Conservation (phyloP, 2,888 invertebrate genomes). For the Drosophila quinaria region DNA sequence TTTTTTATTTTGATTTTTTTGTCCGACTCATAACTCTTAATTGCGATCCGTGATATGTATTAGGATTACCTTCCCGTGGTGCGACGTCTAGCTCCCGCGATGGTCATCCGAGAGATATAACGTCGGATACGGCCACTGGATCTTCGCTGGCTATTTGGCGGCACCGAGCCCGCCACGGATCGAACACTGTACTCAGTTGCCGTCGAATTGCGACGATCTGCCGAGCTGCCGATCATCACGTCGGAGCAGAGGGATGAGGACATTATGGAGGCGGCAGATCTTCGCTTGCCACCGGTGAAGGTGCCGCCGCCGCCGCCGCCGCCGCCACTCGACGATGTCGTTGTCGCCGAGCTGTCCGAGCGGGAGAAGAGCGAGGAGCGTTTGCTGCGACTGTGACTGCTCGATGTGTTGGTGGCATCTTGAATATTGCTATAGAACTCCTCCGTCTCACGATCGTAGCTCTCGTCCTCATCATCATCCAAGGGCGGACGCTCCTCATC, state of each 20-base stretch:
- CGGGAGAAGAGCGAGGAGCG: constrained; percentile 85
- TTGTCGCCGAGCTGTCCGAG: constrained; percentile 85
- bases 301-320: constrained; percentile 70
- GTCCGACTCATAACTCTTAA: too few species aligned
- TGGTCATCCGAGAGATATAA: constrained; percentile 85
- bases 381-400: constrained; percentile 82
- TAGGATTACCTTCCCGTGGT: constrained; percentile 85
- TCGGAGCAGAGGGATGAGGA: constrained; percentile 85
- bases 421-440: constrained; percentile 85
- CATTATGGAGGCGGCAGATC: constrained; percentile 85
- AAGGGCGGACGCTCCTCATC: constrained; percentile 66
- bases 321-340: constrained; percentile 84
- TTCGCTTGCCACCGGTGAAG: constrained; percentile 84
- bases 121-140: constrained; percentile 85
- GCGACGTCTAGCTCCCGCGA: constrained; percentile 84
- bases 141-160: constrained; percentile 75
- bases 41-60: too few species aligned
- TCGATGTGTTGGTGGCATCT: constrained; percentile 75
- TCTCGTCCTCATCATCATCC: constrained; percentile 75
- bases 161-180: constrained; percentile 59
- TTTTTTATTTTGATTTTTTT: too few species aligned
- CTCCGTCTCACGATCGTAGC: constrained; percentile 83
- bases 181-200: constrained; percentile 83
- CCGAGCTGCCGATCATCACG: constrained; percentile 71
- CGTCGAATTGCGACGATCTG: constrained; percentile 84